phyloP scores from a whole-genome alignment of 2,113 vertebrate genomes.

The Leptobrachium leishanense region DNA sequence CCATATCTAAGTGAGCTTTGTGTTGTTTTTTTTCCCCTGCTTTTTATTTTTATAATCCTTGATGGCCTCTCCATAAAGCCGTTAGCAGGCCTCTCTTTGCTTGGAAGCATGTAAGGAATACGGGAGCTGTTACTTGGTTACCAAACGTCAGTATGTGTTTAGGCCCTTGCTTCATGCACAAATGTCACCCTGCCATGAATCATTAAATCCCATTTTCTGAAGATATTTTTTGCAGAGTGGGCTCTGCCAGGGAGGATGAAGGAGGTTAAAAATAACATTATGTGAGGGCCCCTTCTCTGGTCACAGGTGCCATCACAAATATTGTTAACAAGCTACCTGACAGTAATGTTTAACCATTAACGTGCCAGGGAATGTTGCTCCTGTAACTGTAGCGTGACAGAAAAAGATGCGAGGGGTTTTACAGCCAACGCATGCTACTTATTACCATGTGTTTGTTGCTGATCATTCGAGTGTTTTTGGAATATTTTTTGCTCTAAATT shows the following conservation, averaged over 20 bases:
- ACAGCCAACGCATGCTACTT: too few species aligned
- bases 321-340: constrained; percentile 40
- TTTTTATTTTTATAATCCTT: not conserved
- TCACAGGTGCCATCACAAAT: constrained; percentile 47
- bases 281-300: constrained; percentile 37
- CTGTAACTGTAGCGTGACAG: not conserved
- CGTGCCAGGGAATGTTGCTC: not conserved
- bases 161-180: constrained; percentile 65
- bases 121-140: constrained; percentile 60
- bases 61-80: not conserved
- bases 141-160: constrained; percentile 68
- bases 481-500: too few species aligned
- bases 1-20: not conserved
- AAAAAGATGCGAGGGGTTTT: not conserved
- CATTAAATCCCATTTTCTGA: constrained; percentile 75
- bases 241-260: constrained; percentile 61
- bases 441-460: too few species aligned
- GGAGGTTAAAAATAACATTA: constrained; percentile 71
- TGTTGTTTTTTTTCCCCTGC: too few species aligned
- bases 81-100: constrained; percentile 24
- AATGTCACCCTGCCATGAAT: constrained; percentile 80
- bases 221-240: constrained; percentile 71
- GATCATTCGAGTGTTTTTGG: too few species aligned
- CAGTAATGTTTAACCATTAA: constrained; percentile 42
- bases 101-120: constrained; percentile 26